Evolutionary conservation across 2,888 invertebrate species (phyloP), one percentile per base, ranked within the genome.

Genomic region (Neocrepidodera transversa): DNA sequence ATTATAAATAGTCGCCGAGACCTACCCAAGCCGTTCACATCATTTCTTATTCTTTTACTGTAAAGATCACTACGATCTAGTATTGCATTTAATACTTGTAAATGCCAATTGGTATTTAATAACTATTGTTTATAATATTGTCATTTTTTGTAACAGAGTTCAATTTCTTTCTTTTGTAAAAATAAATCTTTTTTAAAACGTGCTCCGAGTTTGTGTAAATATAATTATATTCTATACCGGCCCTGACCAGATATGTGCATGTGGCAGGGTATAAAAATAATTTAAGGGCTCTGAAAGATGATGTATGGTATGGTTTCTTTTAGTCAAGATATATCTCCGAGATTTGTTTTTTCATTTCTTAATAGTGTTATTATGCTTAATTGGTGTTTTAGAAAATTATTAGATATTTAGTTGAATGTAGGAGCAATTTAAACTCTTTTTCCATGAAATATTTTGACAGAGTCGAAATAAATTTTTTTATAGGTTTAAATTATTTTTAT

Each of bases 301-400:
- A 63, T 56, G 32, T 48, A 63, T 55, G 18, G 55, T 45, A 20
- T 20, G 20, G 18, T 5, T 52, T 53, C 49, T 56, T 58, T 63
- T 60, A 55, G 58, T 60, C 56, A 49, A 48, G 42, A 57, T 58
- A 49, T 52, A 38, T 45, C 16, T 35, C 38, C 23, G 32, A 48
- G 40, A 48, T 49, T 35, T 58, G 43, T 58, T 55, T 52, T 63
- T 51, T 55, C 38, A 18, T 32, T 48, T 52, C 35, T 40, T 53
- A 55, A 58, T 45, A 52, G 60, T 32, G 58, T 52, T 60, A 61
- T 58, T 57, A 61, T 52, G 49, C 56, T 60, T 56, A 63, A 60
- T 63, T 60, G 55, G 23, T 36, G 23, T 36, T 42, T 17, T n/a
- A n/a, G 43, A 23, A 17, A 20, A 36, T 42, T 42, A 54, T 14